Conservation (phyloP, 2,797 vertebrate species). For the Enteromius trimaculatus region DNA sequence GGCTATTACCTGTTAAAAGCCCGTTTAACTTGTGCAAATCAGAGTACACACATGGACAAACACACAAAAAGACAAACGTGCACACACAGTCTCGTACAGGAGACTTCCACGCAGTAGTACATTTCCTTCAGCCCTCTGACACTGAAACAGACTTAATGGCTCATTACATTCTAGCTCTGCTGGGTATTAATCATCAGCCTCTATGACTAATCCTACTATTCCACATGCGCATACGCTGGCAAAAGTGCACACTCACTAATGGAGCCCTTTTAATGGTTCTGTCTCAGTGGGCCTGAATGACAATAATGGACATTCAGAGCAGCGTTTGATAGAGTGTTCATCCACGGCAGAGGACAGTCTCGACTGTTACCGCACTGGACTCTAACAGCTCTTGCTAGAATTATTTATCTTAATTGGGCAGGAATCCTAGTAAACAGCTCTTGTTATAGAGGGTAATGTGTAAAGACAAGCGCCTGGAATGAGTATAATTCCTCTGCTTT, state of each 20-base stretch:
- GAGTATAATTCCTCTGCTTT: constrained; percentile 9
- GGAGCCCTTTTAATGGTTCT: constrained; percentile 48
- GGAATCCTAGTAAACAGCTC: constrained; percentile 8
- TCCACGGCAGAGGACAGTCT: not conserved
- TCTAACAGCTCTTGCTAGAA: constrained; percentile 9
- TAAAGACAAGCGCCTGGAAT: constrained; percentile 21
- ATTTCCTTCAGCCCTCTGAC: constrained; percentile 57
- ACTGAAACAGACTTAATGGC: constrained; percentile 59
- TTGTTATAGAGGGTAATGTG: constrained; percentile 17
- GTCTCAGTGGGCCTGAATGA: constrained; percentile 26
- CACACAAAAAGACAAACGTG: constrained; percentile 24
- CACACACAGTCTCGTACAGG: not conserved
- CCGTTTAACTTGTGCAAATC: constrained; percentile 5
- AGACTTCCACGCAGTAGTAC: constrained; percentile 42
- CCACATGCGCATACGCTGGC: constrained; percentile 70
- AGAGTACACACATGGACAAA: not conserved
- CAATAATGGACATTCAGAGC: constrained; percentile 46
- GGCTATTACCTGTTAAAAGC: constrained; percentile 25
- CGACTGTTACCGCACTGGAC: not conserved
- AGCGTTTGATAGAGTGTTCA: constrained; percentile 5
- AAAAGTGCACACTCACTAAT: constrained; percentile 58
- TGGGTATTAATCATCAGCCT: constrained; percentile 73
- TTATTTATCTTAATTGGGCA: constrained; percentile 2
- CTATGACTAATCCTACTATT: constrained; percentile 76
- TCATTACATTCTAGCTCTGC: constrained; percentile 63